Percentiles rank a stretch among this genome's conserved stretches.
phyloP scores from a whole-genome alignment of 2,888 invertebrate genomes.

The Drosophila formosana region DNA sequence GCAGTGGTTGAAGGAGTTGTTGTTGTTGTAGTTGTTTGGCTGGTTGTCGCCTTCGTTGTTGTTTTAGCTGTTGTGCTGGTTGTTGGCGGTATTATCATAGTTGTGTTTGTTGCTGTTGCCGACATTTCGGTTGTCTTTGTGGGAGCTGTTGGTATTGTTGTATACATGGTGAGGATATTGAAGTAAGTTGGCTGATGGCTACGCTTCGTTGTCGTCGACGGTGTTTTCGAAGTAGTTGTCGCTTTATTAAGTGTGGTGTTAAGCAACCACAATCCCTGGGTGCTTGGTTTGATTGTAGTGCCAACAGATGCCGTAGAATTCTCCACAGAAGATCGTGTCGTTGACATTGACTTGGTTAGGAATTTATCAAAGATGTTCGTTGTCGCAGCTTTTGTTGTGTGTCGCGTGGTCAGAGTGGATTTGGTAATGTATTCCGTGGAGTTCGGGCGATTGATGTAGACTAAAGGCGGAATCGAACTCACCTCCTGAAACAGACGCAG shows the following conservation, averaged over 20 bases:
- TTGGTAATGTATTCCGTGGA: background rate
- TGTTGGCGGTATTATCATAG: background rate
- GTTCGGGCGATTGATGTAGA: background rate
- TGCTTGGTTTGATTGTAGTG: conserved; percentile 8
- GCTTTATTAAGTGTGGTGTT: background rate
- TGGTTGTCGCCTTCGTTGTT: background rate
- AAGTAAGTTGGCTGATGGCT: background rate
- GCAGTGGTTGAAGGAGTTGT: background rate
- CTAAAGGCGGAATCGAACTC: background rate
- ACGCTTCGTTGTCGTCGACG: background rate
- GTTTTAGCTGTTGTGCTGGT: background rate
- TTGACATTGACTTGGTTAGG: conserved; percentile 1
- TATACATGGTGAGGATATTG: conserved; percentile 3
- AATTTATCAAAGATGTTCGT: conserved; percentile 24
- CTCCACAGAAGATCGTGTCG: conserved; percentile 8
- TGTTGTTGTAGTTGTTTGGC: background rate
- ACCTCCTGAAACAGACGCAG: too few relatives aligned
- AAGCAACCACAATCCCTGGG: background rate
- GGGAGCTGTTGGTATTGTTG: background rate
- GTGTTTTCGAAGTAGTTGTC: background rate
- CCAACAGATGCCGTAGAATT: background rate
- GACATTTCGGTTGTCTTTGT: background rate
- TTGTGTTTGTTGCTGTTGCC: background rate
- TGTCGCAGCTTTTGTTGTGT: conserved; percentile 8
- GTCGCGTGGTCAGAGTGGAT: background rate